Percentiles rank a stretch among this genome's conserved stretches.
Evolutionary conservation across 2,888 invertebrate genomes (phyloP).

Genomic region (Drosophila mayaguana): DNA sequence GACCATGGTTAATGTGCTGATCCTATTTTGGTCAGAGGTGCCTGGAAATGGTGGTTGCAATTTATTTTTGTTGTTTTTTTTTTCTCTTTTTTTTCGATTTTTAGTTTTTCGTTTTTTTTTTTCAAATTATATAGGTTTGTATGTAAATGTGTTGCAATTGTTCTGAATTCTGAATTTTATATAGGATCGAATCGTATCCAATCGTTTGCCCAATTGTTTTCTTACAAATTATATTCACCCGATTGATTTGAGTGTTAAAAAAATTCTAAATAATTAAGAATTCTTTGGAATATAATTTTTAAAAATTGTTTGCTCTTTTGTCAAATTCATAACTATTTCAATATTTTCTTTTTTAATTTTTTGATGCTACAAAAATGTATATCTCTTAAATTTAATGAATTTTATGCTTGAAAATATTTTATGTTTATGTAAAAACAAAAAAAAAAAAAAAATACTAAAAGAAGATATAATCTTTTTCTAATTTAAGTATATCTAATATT

Average conservation of each 20-base stretch:
- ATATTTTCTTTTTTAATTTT: neutral
- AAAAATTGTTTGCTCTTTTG: no score
- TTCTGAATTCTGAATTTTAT: conserved; percentile 36
- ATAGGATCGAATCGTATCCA: neutral
- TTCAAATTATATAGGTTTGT: conserved; percentile 19
- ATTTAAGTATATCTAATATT: no score
- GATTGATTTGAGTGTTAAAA: neutral
- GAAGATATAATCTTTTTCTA: no score
- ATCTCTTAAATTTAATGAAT: no score
- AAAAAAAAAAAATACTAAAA: no score
- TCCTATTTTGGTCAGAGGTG: conserved; percentile 91
- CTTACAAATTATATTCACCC: neutral
- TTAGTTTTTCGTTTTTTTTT: conserved; percentile 7
- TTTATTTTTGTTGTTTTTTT: conserved; percentile 43
- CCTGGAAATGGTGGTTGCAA: conserved; percentile 87
- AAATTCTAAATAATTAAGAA: no score
- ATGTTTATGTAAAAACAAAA: no score
- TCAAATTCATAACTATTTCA: neutral
- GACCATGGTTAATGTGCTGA: conserved; percentile 96
- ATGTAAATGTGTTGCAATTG: conserved; percentile 15
- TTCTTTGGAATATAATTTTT: no score
- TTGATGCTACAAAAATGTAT: no score
- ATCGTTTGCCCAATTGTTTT: neutral
- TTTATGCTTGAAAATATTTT: no score
- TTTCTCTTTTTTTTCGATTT: conserved; percentile 5